Evolutionary conservation across 2,888 invertebrate species (phyloP).

Genomic region (Schrankia costaestrigalis): DNA sequence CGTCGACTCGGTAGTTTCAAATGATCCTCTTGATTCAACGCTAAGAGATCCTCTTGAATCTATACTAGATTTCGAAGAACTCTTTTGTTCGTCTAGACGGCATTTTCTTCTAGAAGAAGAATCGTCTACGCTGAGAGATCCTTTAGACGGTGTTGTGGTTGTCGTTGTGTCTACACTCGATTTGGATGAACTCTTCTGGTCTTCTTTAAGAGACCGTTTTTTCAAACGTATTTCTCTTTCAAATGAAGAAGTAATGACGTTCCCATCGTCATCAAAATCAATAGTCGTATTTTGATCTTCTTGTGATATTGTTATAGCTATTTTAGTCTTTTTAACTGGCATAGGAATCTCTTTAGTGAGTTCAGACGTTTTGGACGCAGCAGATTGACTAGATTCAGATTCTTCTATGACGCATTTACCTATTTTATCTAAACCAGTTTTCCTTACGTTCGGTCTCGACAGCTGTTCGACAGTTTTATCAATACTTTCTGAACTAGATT

Average conservation of each 20-base stretch:
- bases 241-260: slow-evolving; percentile 71
- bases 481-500: slow-evolving; percentile 79
- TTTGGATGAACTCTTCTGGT: slow-evolving; percentile 79
- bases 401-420: slow-evolving; percentile 76
- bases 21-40: slow-evolving; percentile 86
- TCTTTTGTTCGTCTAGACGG: slow-evolving; percentile 74
- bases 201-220: slow-evolving; percentile 69
- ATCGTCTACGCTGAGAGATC: slow-evolving; percentile 76
- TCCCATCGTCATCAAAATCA: slow-evolving; percentile 75
- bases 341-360: slow-evolving; percentile 71
- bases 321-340: slow-evolving; percentile 74
- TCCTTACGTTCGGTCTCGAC: slow-evolving; percentile 71
- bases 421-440: slow-evolving; percentile 65
- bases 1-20: slow-evolving; percentile 87
- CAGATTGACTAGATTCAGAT: slow-evolving; percentile 82
- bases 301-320: slow-evolving; percentile 77
- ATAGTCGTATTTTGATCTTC: slow-evolving; percentile 78
- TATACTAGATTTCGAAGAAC: slow-evolving; percentile 83
- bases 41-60: slow-evolving; percentile 83
- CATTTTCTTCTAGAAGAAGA: slow-evolving; percentile 69
- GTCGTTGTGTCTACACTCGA: slow-evolving; percentile 80
- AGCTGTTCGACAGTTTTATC: slow-evolving; percentile 73
- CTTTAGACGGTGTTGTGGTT: slow-evolving; percentile 73
- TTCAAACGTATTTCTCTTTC: slow-evolving; percentile 63
- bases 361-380: slow-evolving; percentile 74